phyloP scores from a whole-genome alignment of 2,888 invertebrate species.

The Entomobrya multifasciata region DNA sequence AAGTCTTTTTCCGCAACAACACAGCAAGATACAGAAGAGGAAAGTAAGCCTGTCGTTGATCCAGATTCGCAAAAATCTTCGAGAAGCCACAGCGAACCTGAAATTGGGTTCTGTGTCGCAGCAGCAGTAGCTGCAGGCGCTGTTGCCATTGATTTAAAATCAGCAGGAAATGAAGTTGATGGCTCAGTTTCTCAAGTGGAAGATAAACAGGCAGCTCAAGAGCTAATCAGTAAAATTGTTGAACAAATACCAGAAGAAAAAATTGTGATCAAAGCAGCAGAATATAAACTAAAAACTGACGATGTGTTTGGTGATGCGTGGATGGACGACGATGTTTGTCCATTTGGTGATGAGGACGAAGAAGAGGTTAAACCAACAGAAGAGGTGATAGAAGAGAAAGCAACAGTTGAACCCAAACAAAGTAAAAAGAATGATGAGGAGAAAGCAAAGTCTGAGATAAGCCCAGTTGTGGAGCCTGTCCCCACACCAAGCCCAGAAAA shows the following conservation, averaged over 20 bases:
- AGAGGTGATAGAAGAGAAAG: neutral
- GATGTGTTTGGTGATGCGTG: constrained; percentile 63
- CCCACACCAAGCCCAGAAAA: neutral
- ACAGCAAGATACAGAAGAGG: neutral
- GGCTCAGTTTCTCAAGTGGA: constrained; percentile 42
- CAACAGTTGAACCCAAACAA: too few relatives aligned
- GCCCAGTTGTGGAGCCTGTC: neutral
- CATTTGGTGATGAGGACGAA: constrained; percentile 48
- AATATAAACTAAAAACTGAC: constrained; percentile 43
- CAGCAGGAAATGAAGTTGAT: neutral
- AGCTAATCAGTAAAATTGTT: constrained; percentile 21
- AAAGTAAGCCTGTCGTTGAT: neutral
- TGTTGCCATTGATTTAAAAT: neutral
- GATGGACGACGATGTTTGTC: constrained; percentile 72
- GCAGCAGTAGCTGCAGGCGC: neutral
- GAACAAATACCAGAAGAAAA: constrained; percentile 10
- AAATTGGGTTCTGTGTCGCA: neutral
- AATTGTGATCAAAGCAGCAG: neutral
- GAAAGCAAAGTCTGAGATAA: constrained; percentile 10
- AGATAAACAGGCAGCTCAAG: constrained; percentile 16
- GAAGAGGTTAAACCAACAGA: neutral
- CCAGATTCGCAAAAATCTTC: constrained; percentile 11
- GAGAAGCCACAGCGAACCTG: constrained; percentile 31
- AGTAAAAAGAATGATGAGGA: neutral
- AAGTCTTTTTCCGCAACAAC: constrained; percentile 3